Evolutionary conservation across 2,888 invertebrate species (phyloP).

Genomic region (Poecilus cupreus): DNA sequence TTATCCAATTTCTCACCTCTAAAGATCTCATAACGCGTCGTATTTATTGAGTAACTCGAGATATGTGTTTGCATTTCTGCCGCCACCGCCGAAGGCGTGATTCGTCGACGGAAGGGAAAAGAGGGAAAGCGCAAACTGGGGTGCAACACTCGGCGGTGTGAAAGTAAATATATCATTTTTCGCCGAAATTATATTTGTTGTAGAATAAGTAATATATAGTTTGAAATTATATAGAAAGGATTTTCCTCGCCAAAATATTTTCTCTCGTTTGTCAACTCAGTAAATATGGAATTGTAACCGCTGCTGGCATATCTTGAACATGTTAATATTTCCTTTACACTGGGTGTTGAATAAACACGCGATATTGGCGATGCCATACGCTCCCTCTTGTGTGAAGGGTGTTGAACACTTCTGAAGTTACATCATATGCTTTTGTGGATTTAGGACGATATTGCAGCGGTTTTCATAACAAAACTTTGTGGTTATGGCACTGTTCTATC

Average conservation of each 20-base stretch:
- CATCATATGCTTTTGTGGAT: not conserved
- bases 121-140: not conserved
- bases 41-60: constrained; percentile 49
- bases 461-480: no score
- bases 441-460: constrained; percentile 34
- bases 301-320: constrained; percentile 68
- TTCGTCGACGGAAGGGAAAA: not conserved
- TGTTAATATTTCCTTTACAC: constrained; percentile 68
- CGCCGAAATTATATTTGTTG: constrained; percentile 28
- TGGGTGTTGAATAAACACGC: constrained; percentile 65
- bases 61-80: constrained; percentile 39
- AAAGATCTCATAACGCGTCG: constrained; percentile 50
- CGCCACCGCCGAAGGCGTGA: not conserved
- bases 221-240: no score
- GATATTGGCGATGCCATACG: constrained; percentile 64
- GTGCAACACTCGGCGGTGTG: not conserved
- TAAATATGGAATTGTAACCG: constrained; percentile 72
- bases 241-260: no score
- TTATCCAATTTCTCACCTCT: constrained; percentile 55
- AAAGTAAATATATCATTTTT: constrained; percentile 47
- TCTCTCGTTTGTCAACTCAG: constrained; percentile 69
- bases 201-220: no score
- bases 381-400: constrained; percentile 60
- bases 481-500: not conserved
- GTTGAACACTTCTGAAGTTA: constrained; percentile 19